phyloP scores from a whole-genome alignment of 2,797 vertebrate species.

The Rhabdomys pumilio region DNA sequence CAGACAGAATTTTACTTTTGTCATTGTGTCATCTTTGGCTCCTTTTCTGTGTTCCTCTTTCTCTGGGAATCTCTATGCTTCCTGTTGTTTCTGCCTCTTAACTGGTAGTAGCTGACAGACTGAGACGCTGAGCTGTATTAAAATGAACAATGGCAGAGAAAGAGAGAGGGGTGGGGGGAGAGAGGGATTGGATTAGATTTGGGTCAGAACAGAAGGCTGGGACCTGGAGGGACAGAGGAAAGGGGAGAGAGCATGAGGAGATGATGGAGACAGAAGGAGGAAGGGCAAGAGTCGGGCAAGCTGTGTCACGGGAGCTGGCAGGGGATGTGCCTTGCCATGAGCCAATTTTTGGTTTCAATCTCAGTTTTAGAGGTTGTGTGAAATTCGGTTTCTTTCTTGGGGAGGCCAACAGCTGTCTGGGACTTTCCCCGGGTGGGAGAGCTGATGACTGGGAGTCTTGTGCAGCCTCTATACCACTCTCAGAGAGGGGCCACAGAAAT shows the following conservation, averaged over 20 bases:
- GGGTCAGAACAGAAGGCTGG: neutral
- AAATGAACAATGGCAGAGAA: neutral
- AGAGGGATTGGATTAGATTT: neutral
- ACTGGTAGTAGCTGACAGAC: neutral
- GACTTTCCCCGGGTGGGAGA: conserved; percentile 82
- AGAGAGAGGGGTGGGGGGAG: neutral
- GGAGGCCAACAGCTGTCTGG: conserved; percentile 75
- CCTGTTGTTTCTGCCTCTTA: conserved; percentile 22
- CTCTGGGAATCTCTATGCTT: neutral
- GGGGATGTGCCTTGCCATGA: neutral
- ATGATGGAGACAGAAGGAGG: conserved; percentile 25
- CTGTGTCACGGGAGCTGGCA: neutral
- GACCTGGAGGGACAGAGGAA: neutral
- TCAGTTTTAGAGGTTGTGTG: conserved; percentile 83
- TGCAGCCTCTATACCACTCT: conserved; percentile 34
- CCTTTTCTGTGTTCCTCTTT: conserved; percentile 40
- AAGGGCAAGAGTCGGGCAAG: neutral
- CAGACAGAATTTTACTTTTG: neutral
- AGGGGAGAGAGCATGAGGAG: conserved; percentile 6
- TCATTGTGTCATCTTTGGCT: neutral
- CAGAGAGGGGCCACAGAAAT: conserved; percentile 61
- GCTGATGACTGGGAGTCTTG: conserved; percentile 69
- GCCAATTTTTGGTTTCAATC: conserved; percentile 82
- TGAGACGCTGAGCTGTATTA: neutral
- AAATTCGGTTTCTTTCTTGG: conserved; percentile 83